Conservation (phyloP, 2,797 vertebrate species). For the Siniperca scherzeri region DNA sequence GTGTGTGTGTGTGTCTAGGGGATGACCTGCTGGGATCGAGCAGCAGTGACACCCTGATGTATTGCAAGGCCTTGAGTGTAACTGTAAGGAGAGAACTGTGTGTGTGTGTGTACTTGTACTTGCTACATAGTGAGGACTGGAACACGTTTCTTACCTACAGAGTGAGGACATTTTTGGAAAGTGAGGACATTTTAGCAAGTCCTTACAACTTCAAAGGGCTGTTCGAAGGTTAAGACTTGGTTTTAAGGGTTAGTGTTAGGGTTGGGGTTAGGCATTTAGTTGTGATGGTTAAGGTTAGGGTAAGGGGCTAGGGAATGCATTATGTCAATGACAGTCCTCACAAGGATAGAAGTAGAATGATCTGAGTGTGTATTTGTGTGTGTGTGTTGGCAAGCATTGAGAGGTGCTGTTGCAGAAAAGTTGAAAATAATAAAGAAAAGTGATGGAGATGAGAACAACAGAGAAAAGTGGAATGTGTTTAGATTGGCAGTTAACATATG, state of each 20-base stretch:
- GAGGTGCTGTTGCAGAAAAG: slow-evolving; percentile 19
- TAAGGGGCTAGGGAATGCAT: no score
- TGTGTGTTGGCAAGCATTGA: not conserved
- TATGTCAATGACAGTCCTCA: no score
- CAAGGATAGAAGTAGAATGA: no score
- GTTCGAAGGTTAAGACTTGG: no score
- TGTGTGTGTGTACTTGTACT: not conserved
- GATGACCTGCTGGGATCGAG: slow-evolving; percentile 41
- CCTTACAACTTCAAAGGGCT: no score
- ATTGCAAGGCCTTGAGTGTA: slow-evolving; percentile 64
- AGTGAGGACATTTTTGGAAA: no score
- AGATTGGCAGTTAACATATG: slow-evolving; percentile 52
- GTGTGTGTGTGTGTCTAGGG: slow-evolving; percentile 14
- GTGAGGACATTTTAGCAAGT: no score
- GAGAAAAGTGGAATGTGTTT: slow-evolving; percentile 65
- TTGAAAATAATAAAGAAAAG: slow-evolving; percentile 30
- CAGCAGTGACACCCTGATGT: slow-evolving; percentile 65
- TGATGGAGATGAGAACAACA: slow-evolving; percentile 51
- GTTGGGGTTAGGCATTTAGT: no score
- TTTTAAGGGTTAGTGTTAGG: no score
- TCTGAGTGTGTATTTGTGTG: not conserved
- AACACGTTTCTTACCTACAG: no score
- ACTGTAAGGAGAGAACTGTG: slow-evolving; percentile 34
- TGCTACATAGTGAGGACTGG: no score
- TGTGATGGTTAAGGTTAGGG: no score